These are phyloP conservation scores for Augiades crinisus DNA, from an alignment of 2,888 invertebrate genomes.

Conservation along the genomic window DNA sequence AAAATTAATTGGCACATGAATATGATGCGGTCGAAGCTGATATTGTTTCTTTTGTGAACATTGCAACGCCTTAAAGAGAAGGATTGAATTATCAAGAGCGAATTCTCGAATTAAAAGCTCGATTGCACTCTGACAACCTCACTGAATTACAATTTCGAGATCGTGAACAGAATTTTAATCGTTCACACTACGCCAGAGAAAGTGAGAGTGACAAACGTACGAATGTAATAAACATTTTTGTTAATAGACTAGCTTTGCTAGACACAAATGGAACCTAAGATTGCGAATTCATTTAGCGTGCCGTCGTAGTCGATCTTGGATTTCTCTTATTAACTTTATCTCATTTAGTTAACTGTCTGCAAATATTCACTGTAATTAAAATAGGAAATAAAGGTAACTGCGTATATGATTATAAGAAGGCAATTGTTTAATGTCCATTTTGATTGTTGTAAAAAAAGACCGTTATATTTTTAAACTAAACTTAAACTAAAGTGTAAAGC, in stretches of 20 bases:
- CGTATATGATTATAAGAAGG: not conserved
- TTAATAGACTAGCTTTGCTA: conserved; percentile 41
- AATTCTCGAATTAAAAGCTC: conserved; percentile 35
- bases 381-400: not conserved
- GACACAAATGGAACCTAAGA: conserved; percentile 43
- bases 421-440: too few species aligned
- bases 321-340: conserved; percentile 10
- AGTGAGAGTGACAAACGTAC: conserved; percentile 49
- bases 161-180: conserved; percentile 47
- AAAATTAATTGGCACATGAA: conserved; percentile 12
- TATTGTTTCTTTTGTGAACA: conserved; percentile 14
- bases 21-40: not conserved
- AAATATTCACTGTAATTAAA: not conserved
- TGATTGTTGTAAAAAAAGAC: too few species aligned
- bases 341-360: conserved; percentile 5
- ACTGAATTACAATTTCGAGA: conserved; percentile 40
- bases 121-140: conserved; percentile 38
- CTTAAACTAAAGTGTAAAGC: too few species aligned
- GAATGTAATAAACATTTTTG: conserved; percentile 44
- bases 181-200: conserved; percentile 43
- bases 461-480: too few species aligned
- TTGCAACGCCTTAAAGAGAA: conserved; percentile 27
- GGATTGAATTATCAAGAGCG: conserved; percentile 43
- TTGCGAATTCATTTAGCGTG: conserved; percentile 36
- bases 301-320: conserved; percentile 26